A percentile compares a stretch with the other conserved stretches of the same genome.
Conservation (phyloP, 2,113 vertebrate species). For the Bolborhynchus lineola region DNA sequence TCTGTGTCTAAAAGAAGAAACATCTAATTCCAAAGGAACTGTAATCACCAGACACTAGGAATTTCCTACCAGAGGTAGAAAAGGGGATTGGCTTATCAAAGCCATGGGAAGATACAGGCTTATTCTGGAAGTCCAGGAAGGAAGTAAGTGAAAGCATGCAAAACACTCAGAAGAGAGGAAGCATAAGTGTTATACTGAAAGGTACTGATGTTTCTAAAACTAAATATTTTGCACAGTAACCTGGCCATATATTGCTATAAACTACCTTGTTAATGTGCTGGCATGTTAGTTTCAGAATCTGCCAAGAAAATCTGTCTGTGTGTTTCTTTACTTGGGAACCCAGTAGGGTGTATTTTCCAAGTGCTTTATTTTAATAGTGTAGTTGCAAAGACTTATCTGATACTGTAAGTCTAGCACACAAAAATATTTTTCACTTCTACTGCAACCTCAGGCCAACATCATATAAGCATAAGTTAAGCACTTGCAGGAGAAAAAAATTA, state of each 20-base stretch:
- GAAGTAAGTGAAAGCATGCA: background rate
- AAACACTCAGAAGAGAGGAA: background rate
- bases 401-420: background rate
- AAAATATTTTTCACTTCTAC: background rate
- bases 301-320: slow-evolving; percentile 33
- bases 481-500: background rate
- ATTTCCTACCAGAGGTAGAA: background rate
- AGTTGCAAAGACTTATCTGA: background rate
- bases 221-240: slow-evolving; percentile 4
- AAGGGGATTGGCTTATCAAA: background rate
- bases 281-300: slow-evolving; percentile 43
- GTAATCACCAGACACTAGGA: background rate
- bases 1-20: background rate
- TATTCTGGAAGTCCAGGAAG: background rate
- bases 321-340: slow-evolving; percentile 16
- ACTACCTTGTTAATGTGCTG: slow-evolving; percentile 46
- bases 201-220: background rate
- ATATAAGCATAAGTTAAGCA: background rate
- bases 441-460: background rate
- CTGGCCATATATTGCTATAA: background rate
- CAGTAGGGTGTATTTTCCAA: background rate
- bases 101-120: background rate
- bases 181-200: background rate
- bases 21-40: background rate
- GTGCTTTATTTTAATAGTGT: background rate